Evolutionary conservation across 2,113 vertebrate species (phyloP).

Genomic region (Aythya baeri): DNA sequence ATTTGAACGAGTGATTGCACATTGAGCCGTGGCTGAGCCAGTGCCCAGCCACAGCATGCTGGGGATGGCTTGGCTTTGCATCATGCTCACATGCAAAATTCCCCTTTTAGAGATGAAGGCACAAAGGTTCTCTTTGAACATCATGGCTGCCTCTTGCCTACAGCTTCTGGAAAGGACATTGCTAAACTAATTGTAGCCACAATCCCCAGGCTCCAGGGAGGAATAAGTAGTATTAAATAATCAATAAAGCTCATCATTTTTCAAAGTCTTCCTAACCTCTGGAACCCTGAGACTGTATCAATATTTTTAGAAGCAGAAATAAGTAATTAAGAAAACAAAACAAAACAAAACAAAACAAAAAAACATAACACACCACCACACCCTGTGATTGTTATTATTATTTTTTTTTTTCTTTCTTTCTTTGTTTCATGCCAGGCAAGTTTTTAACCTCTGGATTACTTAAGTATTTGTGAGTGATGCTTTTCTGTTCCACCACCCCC

Average conservation of each 20-base stretch:
- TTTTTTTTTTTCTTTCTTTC: neutral
- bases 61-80: neutral
- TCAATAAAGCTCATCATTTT: neutral
- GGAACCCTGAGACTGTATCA: neutral
- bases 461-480: neutral
- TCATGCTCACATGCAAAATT: rapidly evolving
- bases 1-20: neutral
- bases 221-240: neutral
- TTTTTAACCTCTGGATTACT: neutral
- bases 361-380: too few species aligned
- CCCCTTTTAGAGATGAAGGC: neutral
- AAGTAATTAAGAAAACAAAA: neutral
- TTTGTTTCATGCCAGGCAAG: neutral
- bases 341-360: too few species aligned
- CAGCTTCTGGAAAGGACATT: neutral
- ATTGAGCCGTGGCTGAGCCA: rapidly evolving
- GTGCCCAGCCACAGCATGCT: neutral
- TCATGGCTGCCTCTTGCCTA: neutral
- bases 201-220: neutral
- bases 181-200: neutral
- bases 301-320: neutral
- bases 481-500: neutral
- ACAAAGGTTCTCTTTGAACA: neutral
- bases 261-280: neutral
- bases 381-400: neutral